phyloP scores from a whole-genome alignment of 1,140 invertebrate genomes.

The Vanessa atalanta region DNA sequence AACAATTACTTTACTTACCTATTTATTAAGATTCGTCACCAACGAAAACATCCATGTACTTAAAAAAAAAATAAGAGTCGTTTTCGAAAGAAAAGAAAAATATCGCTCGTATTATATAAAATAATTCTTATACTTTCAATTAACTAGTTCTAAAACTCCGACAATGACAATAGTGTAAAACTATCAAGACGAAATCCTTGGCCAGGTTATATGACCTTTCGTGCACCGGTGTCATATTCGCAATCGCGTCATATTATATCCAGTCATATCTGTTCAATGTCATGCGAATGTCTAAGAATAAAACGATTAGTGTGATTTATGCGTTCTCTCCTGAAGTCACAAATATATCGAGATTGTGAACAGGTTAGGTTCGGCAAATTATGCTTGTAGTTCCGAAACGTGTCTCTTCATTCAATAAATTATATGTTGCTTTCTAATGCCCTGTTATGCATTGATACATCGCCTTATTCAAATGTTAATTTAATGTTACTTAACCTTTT shows the following conservation, averaged over 20 bases:
- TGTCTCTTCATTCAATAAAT: conserved; percentile 55
- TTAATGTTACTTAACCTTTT: conserved; percentile 22
- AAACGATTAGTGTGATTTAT: conserved; percentile 21
- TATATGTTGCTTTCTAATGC: conserved; percentile 56
- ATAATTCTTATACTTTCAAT: not conserved
- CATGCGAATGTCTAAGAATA: conserved; percentile 13
- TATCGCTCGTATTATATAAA: not conserved
- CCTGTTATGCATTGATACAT: conserved; percentile 26
- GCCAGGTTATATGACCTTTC: not conserved
- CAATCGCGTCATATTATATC: conserved; percentile 5
- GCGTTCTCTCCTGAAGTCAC: not conserved
- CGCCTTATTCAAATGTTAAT: conserved; percentile 26
- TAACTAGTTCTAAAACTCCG: not conserved
- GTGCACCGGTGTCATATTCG: conserved; percentile 17
- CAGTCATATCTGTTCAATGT: conserved; percentile 25
- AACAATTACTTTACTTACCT: too few relatives aligned
- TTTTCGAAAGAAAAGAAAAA: too few relatives aligned
- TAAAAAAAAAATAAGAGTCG: too few relatives aligned
- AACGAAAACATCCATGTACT: too few relatives aligned
- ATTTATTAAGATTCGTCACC: too few relatives aligned
- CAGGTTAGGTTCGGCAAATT: conserved; percentile 56
- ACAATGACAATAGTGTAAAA: not conserved
- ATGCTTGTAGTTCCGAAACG: conserved; percentile 40
- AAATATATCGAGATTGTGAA: conserved; percentile 27
- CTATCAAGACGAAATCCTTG: conserved; percentile 15